A percentile compares a stretch with the other conserved stretches of the same genome.
phyloP scores from a whole-genome alignment of 1,140 invertebrate genomes.

The Cotesia typhae region DNA sequence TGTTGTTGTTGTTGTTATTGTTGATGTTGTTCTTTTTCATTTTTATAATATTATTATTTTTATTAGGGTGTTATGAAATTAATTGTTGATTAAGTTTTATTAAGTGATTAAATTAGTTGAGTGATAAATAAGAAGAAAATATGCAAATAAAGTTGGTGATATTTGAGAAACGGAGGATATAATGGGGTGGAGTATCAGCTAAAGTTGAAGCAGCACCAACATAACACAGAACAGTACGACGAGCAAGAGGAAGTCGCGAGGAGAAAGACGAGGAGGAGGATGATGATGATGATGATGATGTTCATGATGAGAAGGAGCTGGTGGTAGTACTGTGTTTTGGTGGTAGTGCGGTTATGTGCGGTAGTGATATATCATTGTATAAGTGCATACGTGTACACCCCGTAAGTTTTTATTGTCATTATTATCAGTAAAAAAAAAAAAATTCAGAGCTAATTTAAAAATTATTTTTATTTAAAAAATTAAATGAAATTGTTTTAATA shows the following conservation, averaged over 20 bases:
- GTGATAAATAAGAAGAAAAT: neutral
- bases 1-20: neutral
- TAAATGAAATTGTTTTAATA: too few species aligned
- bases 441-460: too few species aligned
- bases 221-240: neutral
- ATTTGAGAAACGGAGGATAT: constrained; percentile 14
- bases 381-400: neutral
- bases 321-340: constrained; percentile 31
- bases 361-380: constrained; percentile 43
- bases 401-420: too few species aligned
- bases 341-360: constrained; percentile 49
- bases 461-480: too few species aligned
- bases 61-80: neutral
- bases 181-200: constrained; percentile 30
- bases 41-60: neutral
- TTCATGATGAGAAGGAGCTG: constrained; percentile 19
- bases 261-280: constrained; percentile 9
- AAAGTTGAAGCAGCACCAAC: neutral
- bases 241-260: neutral
- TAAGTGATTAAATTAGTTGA: too few species aligned
- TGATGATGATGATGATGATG: neutral
- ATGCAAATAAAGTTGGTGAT: neutral
- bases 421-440: too few species aligned
- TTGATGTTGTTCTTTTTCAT: neutral
- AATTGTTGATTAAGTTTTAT: neutral